Percentiles rank a stretch among this genome's conserved stretches.
Evolutionary conservation across 1,140 invertebrate genomes (phyloP).

Genomic region (Bemisia tabaci): DNA sequence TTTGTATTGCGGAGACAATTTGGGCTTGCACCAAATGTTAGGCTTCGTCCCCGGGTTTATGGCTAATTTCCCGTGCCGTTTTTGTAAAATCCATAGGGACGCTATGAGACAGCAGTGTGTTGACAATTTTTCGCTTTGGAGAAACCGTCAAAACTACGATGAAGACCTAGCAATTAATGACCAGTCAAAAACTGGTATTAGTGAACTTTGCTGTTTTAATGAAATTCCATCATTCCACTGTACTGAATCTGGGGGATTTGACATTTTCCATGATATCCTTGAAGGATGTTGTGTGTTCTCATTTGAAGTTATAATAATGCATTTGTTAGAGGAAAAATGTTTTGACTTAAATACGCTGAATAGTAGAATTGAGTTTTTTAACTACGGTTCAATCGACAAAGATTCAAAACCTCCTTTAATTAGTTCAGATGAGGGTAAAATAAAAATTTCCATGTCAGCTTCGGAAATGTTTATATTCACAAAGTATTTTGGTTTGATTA

Average conservation of each 20-base stretch:
- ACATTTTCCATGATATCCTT: conserved; percentile 7
- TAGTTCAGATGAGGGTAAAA: too few relatives aligned
- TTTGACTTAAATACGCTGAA: too few relatives aligned
- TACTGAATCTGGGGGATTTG: conserved; percentile 2
- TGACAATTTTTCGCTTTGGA: not conserved
- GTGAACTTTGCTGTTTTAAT: conserved; percentile 1
- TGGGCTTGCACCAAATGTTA: conserved; percentile 18
- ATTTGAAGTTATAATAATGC: too few relatives aligned
- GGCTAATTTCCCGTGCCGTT: conserved; percentile 16
- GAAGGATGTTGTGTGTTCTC: too few relatives aligned
- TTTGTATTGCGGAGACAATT: conserved; percentile 19
- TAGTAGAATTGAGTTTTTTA: too few relatives aligned
- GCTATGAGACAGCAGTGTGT: not conserved
- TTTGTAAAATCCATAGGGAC: conserved; percentile 15
- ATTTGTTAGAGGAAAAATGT: too few relatives aligned
- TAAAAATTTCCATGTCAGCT: too few relatives aligned
- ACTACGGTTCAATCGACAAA: too few relatives aligned
- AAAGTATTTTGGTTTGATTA: too few relatives aligned
- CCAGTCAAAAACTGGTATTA: not conserved
- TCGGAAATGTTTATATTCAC: too few relatives aligned
- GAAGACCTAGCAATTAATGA: conserved; percentile 1
- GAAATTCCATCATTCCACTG: not conserved
- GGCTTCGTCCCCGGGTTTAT: conserved; percentile 18
- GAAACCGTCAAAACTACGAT: conserved; percentile 4
- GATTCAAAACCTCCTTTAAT: too few relatives aligned